Percentiles rank a stretch among this genome's conserved stretches.
phyloP scores from a whole-genome alignment of 1,140 invertebrate genomes.

The Formica exsecta region DNA sequence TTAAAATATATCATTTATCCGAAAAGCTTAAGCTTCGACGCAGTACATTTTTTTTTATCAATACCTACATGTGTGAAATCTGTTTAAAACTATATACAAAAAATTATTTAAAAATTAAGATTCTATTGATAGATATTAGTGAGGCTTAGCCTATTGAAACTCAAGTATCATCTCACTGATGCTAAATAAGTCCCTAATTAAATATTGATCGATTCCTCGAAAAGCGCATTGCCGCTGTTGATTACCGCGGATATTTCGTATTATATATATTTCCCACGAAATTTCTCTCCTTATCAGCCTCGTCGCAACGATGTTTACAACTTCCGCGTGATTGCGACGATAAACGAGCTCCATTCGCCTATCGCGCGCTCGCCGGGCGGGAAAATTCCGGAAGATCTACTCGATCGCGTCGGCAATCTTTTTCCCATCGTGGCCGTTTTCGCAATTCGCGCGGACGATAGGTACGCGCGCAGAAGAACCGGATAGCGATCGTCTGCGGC shows the following conservation, averaged over 20 bases:
- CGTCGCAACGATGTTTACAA: slow-evolving; percentile 54
- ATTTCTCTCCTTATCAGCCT: slow-evolving; percentile 43
- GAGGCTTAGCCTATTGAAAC: slow-evolving; percentile 2
- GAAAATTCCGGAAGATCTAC: slow-evolving; percentile 48
- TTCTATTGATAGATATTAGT: not conserved
- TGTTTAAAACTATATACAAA: slow-evolving; percentile 32
- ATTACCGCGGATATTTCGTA: not conserved
- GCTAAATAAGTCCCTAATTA: slow-evolving; percentile 33
- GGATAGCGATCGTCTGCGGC: slow-evolving; percentile 56
- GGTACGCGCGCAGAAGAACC: not conserved
- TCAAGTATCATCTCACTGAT: not conserved
- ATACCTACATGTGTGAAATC: not conserved
- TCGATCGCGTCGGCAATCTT: slow-evolving; percentile 50
- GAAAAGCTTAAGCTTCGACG: not conserved
- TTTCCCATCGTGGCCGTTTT: slow-evolving; percentile 30
- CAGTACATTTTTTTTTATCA: not conserved
- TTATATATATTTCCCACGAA: slow-evolving; percentile 14
- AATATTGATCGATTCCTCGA: not conserved
- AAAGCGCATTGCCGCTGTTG: not conserved
- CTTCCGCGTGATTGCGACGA: slow-evolving; percentile 48
- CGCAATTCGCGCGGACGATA: slow-evolving; percentile 41
- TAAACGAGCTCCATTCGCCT: slow-evolving; percentile 48
- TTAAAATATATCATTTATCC: slow-evolving; percentile 2
- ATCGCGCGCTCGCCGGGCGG: not conserved
- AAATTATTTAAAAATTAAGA: slow-evolving; percentile 10